Base-by-base conservation (phyloP, 2,113 vertebrate genomes). In the Phyllopteryx taeniolatus region DNA sequence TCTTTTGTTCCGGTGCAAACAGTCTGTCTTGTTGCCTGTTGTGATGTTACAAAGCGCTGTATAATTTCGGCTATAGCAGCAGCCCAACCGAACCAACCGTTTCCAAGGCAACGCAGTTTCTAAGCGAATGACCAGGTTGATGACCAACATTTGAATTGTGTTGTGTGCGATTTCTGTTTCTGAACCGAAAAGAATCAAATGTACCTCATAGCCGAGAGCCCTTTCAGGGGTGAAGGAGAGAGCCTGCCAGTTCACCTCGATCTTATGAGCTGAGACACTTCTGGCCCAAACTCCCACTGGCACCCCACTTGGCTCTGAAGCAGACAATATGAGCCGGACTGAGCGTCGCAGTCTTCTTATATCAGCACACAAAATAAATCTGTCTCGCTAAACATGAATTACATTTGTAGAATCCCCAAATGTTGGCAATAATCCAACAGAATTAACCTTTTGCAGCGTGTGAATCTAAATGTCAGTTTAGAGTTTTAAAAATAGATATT, bases 121-220 rank as follows among this genome's bases (percentile, higher is more conserved):
- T 77, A 87, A 74, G 76, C 70, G 72, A 79, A 74, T 77, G 75
- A 77, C 72, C 68, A 56, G 71, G 83, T 85, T 75, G 85, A 88
- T 83, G 86, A 85, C 82, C 83, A 83, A 83, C 73, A 68, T 87
- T 75, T 81, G 82, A 87, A 86, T 78, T 62, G 74, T 73, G 74
- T 42, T 74, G 71, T 62, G 57, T 73, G 75, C 66, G 68, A 86
- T 84, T 89, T 85, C 73, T 78, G 81, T 90, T 91, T 65, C 15
- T 91, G 80, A 83, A 88, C 87, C 89, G 83, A 89, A 87, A 83
- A 85, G 72, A 71, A 63, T 78, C 74, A 80, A 82, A 88, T 83
- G 89, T 91, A 98, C 97, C 96, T 99, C 96, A 9, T 97, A 98
- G 86, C 97, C 97, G 71, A 97, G 93, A 82, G 98, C 92, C 83